phyloP scores from a whole-genome alignment of 1,140 invertebrate genomes.

The Diorhabda carinulata region DNA sequence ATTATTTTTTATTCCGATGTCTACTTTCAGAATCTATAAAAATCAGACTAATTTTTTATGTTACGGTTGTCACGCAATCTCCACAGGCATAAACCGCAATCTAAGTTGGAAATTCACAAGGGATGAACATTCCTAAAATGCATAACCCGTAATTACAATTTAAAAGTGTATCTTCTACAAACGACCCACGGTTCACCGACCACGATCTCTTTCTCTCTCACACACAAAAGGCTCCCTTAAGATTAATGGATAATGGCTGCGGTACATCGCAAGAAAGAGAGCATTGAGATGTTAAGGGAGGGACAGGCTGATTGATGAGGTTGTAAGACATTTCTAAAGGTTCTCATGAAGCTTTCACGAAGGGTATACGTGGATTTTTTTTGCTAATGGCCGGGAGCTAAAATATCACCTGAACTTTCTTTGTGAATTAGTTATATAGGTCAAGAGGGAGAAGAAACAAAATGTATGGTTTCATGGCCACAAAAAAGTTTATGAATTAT shows the following conservation, averaged over 20 bases:
- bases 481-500: slow-evolving; percentile 1
- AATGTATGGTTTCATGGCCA: not conserved
- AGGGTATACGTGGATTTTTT: slow-evolving; percentile 14
- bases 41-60: no score
- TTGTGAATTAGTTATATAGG: slow-evolving; percentile 12
- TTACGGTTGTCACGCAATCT: no score
- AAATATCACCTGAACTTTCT: slow-evolving; percentile 17
- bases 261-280: slow-evolving; percentile 18
- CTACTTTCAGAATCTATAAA: no score
- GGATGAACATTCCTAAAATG: slow-evolving; percentile 8
- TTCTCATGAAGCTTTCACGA: slow-evolving; percentile 20
- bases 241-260: slow-evolving; percentile 19
- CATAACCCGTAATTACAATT: slow-evolving; percentile 16
- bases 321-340: slow-evolving; percentile 20
- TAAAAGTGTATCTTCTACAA: slow-evolving; percentile 12
- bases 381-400: slow-evolving; percentile 14
- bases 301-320: slow-evolving; percentile 15
- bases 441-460: not conserved
- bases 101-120: not conserved
- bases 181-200: slow-evolving; percentile 14
- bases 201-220: not conserved
- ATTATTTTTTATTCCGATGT: no score
- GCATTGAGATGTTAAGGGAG: slow-evolving; percentile 20
- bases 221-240: slow-evolving; percentile 7
- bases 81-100: no score